phyloP scores from a whole-genome alignment of 2,113 vertebrate genomes.

The Periophthalmus modestus region DNA sequence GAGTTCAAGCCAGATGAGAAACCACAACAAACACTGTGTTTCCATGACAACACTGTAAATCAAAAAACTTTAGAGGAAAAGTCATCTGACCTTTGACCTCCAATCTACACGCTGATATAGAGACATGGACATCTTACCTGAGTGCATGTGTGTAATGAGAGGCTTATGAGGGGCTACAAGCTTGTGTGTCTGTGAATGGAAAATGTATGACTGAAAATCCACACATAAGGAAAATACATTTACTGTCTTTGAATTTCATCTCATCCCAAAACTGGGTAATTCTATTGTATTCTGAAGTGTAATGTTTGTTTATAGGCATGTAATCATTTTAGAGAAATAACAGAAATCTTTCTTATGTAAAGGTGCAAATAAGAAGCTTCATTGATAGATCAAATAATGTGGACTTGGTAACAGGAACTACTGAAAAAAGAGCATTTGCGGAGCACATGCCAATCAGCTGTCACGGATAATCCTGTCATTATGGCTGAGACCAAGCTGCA shows the following conservation, averaged over 20 bases:
- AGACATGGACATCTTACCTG: background rate
- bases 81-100: background rate
- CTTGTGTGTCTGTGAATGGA: background rate
- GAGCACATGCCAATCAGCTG: constrained; percentile 37
- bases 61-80: background rate
- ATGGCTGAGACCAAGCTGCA: constrained; percentile 14
- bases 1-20: constrained; percentile 51
- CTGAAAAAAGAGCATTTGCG: constrained; percentile 29
- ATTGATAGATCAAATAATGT: background rate
- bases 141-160: background rate
- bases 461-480: constrained; percentile 31
- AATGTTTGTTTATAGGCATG: too few species aligned
- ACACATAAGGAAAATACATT: background rate
- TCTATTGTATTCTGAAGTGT: too few species aligned
- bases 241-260: too few species aligned
- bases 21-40: constrained; percentile 23
- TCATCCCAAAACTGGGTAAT: too few species aligned
- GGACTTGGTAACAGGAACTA: constrained; percentile 18
- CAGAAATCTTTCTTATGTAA: constrained; percentile 9
- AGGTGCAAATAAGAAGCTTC: background rate
- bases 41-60: constrained; percentile 33
- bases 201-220: background rate
- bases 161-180: background rate
- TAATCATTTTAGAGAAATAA: constrained; percentile 1
- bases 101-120: background rate